Conservation (phyloP, 64 coral and sea anemone species). For the Actinia equina region DNA sequence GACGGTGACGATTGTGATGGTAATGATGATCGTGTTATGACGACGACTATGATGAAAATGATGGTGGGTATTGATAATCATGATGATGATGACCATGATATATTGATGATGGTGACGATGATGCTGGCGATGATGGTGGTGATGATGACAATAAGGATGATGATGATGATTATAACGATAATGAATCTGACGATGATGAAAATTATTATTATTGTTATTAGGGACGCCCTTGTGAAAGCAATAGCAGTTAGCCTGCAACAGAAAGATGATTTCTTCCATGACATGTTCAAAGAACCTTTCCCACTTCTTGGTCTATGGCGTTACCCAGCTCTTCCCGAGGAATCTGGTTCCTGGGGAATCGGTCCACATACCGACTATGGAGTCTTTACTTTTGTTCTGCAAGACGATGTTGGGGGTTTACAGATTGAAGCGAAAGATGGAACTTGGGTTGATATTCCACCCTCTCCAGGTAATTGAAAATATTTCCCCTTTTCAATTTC, state of each 20-base stretch:
- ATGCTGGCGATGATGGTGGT: too few relatives aligned
- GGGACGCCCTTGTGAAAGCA: constrained; percentile 5
- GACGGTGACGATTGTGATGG: too few relatives aligned
- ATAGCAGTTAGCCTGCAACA: constrained; percentile 8
- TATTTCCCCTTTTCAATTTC: not conserved
- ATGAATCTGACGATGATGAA: too few relatives aligned
- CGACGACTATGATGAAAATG: too few relatives aligned
- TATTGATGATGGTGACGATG: too few relatives aligned
- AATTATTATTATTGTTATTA: not conserved
- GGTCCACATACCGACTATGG: constrained; percentile 83
- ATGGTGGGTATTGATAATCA: too few relatives aligned
- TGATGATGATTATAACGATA: too few relatives aligned
- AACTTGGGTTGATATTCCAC: constrained; percentile 58
- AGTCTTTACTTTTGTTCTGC: constrained; percentile 53
- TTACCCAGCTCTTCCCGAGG: constrained; percentile 51
- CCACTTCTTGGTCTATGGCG: constrained; percentile 55
- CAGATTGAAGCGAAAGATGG: constrained; percentile 53
- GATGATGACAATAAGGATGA: too few relatives aligned
- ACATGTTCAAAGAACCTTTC: constrained; percentile 48
- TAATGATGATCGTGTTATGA: too few relatives aligned
- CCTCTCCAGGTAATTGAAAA: constrained; percentile 50
- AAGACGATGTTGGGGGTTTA: constrained; percentile 71
- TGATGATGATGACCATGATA: too few relatives aligned
- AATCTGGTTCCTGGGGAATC: constrained; percentile 59
- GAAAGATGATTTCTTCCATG: constrained; percentile 44